Conservation (phyloP, 2,797 vertebrate species). For the Austrolebias charrua region DNA sequence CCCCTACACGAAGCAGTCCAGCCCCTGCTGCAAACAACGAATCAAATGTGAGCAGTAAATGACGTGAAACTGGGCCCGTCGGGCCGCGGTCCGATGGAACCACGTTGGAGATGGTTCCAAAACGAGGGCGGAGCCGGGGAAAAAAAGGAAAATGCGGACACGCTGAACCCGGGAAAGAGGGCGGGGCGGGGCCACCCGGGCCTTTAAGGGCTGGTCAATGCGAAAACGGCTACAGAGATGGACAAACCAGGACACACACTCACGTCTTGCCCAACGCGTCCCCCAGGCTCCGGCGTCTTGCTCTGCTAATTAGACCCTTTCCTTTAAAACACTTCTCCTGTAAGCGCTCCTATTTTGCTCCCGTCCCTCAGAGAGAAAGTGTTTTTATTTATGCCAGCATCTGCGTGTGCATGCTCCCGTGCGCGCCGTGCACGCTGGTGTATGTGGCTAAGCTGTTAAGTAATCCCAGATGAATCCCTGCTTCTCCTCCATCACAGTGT, state of each 20-base stretch:
- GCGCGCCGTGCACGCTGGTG: constrained; percentile 8
- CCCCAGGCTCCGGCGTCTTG: constrained; percentile 74
- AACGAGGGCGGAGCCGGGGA: no score
- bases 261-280: constrained; percentile 45
- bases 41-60: no score
- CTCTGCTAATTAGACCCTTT: constrained; percentile 84
- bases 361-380: constrained; percentile 76
- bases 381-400: constrained; percentile 80
- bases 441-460: constrained; percentile 76
- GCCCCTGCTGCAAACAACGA: no score
- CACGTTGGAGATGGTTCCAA: no score
- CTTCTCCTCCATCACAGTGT: constrained; percentile 72
- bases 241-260: constrained; percentile 49
- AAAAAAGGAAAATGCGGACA: no score
- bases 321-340: constrained; percentile 79
- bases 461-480: constrained; percentile 78
- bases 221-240: no score
- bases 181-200: no score
- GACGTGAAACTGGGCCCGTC: no score
- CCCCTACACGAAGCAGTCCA: no score
- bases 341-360: constrained; percentile 78
- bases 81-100: no score
- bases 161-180: no score
- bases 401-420: constrained; percentile 49
- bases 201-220: no score